A percentile compares a stretch with the other conserved stretches of the same genome.
Evolutionary conservation across 2,113 vertebrate genomes (phyloP).

Genomic region (Osmerus eperlanus): DNA sequence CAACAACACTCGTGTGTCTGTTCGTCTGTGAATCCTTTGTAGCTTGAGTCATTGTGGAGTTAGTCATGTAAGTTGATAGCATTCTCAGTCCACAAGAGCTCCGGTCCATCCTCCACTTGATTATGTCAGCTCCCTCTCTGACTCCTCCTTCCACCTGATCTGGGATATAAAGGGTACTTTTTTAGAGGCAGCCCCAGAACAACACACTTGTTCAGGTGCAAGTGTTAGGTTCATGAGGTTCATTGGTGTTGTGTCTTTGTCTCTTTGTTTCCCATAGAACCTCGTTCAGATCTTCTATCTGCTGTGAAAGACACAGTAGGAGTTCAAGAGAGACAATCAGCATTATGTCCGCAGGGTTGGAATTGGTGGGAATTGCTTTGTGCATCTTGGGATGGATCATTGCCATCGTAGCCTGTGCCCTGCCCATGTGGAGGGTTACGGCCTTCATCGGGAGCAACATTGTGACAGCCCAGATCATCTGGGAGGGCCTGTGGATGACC

Average conservation of each 20-base stretch:
- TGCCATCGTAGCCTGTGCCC: slow-evolving; percentile 67
- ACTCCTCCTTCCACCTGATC: slow-evolving; percentile 68
- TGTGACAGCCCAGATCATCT: slow-evolving; percentile 75
- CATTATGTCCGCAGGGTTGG: slow-evolving; percentile 71
- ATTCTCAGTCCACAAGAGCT: slow-evolving; percentile 24
- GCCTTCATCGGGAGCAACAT: slow-evolving; percentile 77
- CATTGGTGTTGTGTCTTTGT: slow-evolving; percentile 19
- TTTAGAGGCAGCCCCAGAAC: slow-evolving; percentile 43
- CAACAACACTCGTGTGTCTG: not conserved
- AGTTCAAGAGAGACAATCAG: slow-evolving; percentile 9
- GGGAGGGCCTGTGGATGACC: slow-evolving; percentile 77
- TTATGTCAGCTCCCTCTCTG: slow-evolving; percentile 54
- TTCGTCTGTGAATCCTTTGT: slow-evolving; percentile 52
- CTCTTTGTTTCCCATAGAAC: not conserved
- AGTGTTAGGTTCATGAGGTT: slow-evolving; percentile 20
- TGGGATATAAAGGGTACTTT: slow-evolving; percentile 66
- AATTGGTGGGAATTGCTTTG: slow-evolving; percentile 69
- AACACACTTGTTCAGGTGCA: slow-evolving; percentile 30
- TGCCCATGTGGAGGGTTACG: slow-evolving; percentile 76
- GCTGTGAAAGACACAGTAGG: slow-evolving; percentile 29
- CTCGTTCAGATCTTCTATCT: slow-evolving; percentile 10
- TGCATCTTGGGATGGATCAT: slow-evolving; percentile 75
- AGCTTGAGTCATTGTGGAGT: slow-evolving; percentile 46
- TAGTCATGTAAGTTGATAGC: slow-evolving; percentile 58
- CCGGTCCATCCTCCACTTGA: slow-evolving; percentile 47